phyloP scores from a whole-genome alignment of 2,113 vertebrate genomes.

The Psilopsiagon aurifrons region DNA sequence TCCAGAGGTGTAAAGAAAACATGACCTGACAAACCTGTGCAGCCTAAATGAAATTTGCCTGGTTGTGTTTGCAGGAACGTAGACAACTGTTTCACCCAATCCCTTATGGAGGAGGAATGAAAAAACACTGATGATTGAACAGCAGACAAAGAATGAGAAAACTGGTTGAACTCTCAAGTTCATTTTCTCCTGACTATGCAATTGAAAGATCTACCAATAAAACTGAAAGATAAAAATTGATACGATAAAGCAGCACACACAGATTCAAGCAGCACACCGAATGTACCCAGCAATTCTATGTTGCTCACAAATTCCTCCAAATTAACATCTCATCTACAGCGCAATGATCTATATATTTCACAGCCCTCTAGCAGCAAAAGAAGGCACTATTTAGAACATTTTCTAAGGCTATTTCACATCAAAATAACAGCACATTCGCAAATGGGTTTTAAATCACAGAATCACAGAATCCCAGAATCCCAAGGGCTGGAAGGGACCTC shows the following conservation, averaged over 20 bases:
- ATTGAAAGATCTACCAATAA: not conserved
- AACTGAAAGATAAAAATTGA: conserved; percentile 17
- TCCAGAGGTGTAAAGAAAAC: not conserved
- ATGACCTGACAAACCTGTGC: not conserved
- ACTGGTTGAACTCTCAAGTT: not conserved
- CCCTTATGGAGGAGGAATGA: not conserved
- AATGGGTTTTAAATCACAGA: not conserved
- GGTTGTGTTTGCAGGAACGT: not conserved
- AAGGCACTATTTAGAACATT: not conserved
- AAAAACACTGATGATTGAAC: not conserved
- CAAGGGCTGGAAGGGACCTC: no score
- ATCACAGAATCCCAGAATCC: no score
- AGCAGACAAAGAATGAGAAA: not conserved
- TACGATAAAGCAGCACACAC: not conserved
- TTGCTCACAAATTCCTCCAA: not conserved
- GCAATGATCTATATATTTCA: not conserved
- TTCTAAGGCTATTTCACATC: not conserved
- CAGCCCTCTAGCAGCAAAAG: conserved; percentile 3
- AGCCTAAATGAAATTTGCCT: not conserved
- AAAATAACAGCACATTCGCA: not conserved
- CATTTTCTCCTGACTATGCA: not conserved
- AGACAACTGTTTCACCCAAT: not conserved
- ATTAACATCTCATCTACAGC: conserved; percentile 1
- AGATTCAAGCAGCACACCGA: not conserved
- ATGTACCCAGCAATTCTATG: not conserved